Evolutionary conservation across 2,797 vertebrate species (phyloP).

Genomic region (Atherinosoma microstoma): DNA sequence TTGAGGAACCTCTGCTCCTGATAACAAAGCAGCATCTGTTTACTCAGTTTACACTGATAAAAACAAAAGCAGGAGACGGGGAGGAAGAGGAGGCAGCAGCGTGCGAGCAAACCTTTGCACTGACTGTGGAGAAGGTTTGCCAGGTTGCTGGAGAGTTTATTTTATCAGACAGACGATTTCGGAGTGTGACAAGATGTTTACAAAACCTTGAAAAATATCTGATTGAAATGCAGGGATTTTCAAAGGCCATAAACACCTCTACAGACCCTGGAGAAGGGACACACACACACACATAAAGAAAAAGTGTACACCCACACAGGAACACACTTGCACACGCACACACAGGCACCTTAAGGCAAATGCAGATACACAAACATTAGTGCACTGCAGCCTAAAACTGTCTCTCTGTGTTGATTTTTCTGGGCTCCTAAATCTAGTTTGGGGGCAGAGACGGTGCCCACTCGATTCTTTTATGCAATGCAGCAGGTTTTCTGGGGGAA

Average conservation of each 20-base stretch:
- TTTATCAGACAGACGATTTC: slow-evolving; percentile 68
- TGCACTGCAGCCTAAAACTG: slow-evolving; percentile 81
- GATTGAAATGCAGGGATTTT: slow-evolving; percentile 73
- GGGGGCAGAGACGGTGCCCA: slow-evolving; percentile 84
- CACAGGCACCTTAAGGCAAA: slow-evolving; percentile 78
- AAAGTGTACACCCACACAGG: slow-evolving; percentile 64
- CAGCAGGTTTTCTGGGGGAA: slow-evolving; percentile 79
- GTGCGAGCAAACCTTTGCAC: slow-evolving; percentile 45
- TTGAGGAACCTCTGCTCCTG: slow-evolving; percentile 1
- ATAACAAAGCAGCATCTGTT: slow-evolving; percentile 15
- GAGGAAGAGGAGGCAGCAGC: slow-evolving; percentile 38
- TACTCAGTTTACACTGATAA: slow-evolving; percentile 20
- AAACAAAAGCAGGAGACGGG: slow-evolving; percentile 33
- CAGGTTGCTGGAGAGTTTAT: slow-evolving; percentile 57
- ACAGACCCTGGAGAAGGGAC: slow-evolving; percentile 72
- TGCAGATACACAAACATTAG: slow-evolving; percentile 83
- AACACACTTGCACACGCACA: slow-evolving; percentile 55
- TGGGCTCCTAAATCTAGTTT: slow-evolving; percentile 81
- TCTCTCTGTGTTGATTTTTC: slow-evolving; percentile 81
- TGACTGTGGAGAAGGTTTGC: slow-evolving; percentile 51
- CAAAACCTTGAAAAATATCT: slow-evolving; percentile 74
- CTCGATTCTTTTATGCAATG: slow-evolving; percentile 82
- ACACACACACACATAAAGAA: slow-evolving; percentile 47
- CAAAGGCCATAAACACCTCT: slow-evolving; percentile 75
- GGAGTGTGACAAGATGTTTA: slow-evolving; percentile 63